Base-by-base conservation (phyloP, 2,888 invertebrate genomes). In the Masnerella sp. region DNA sequence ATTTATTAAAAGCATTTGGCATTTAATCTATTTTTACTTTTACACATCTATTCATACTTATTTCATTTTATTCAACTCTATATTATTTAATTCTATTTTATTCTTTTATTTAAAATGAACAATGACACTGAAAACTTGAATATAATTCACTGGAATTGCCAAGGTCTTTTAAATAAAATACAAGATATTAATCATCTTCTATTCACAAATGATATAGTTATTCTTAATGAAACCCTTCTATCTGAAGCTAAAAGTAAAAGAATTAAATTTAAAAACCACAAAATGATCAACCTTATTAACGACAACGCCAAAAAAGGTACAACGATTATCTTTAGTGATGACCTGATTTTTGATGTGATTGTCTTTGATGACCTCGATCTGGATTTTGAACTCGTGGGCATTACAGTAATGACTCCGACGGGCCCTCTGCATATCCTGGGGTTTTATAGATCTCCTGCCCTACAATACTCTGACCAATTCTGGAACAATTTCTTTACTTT, bases 91-190 rank as follows among this genome's bases (percentile, higher is more conserved):
- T n/a, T n/a, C n/a, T n/a, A n/a, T n/a, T n/a, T 11, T 12, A 47
- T 47, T 5, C 2, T 5, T 25, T 25, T 4, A 25, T 7, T 5
- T 25, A 25, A 25, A 25, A 25, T 25, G 7, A 25, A 25, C 25
- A 25, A 25, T n/a, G n/a, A 25, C 7, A 25, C 7, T 4, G 7
- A 25, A 7, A 7, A 25, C 4, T 7, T 25, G 25, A 25, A 25
- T 7, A 25, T 25, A 25, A 25, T 49, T 18, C 49, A 49, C 4
- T 49, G 28, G 28, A 49, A 49, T 49, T 25, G 30, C 15, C 25
- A 49, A 32, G 49, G 49, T 7, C n/a, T 40, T 9, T 5, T 2
- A 2, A 18, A 11, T 9, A 18, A 40, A 40, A 8, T 40, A 3
- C 15, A 17, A 40, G 18, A 40, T 18, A 40, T 17, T 9, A 8